Evolutionary conservation across 2,888 invertebrate species (phyloP), one percentile per base, ranked within the genome.

Genomic region (Drosophila diplacantha): DNA sequence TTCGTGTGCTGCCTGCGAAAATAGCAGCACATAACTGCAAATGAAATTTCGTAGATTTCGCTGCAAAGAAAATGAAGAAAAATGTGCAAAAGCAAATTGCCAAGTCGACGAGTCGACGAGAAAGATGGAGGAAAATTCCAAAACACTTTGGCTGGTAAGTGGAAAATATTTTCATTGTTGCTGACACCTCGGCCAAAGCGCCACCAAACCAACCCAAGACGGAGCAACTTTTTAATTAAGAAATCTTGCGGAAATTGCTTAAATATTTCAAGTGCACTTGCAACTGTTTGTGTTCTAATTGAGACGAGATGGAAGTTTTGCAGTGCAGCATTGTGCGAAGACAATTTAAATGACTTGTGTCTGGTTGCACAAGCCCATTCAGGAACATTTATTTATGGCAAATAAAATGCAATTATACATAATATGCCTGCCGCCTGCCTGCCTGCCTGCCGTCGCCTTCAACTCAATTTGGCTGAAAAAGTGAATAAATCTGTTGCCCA

Each of bases 31-130:
- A 80, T 80, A 83, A 83, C 79, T 80, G 79, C 79, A 80, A 80
- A 83, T 80, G 79, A 80, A 80, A 78, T 83, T 83, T 78, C 75
- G 73, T 74, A 75, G 79, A 79, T 82, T 82, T 58, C 52, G 79
- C 59, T 74, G 77, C 82, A 80, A 81, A 82, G 69, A 74, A 82
- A 82, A 80, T 82, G 81, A 82, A 82, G 75, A 82, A 78, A 80
- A 82, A 78, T 82, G 80, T 66, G 81, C 51, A 80, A 77, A 78
- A 77, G 65, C 77, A 82, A 78, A 82, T 76, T 77, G 74, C 70
- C 50, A 57, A 61, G 58, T 16, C 71, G 69, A 59, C 26, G 12
- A 51, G 61, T 51, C 46, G 50, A 50, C 20, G 14, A 22, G 31
- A 32, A 29, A 39, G 32, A 63, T 52, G 59, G 37, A 49, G 34